phyloP scores from a whole-genome alignment of 1,140 invertebrate genomes.

The Drosophila baimaii region DNA sequence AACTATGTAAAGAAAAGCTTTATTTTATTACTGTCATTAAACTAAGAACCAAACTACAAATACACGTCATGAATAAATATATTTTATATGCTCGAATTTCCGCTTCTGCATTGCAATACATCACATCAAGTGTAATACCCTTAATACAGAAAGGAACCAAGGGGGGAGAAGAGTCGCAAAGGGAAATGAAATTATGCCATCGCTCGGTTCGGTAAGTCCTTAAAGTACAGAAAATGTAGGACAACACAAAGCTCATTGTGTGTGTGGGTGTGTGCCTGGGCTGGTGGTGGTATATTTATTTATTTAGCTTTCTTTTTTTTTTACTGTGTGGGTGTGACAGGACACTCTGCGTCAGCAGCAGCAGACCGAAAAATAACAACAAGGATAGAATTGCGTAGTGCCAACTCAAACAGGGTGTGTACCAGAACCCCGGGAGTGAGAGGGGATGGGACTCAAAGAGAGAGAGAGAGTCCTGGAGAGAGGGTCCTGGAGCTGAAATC shows the following conservation, averaged over 20 bases:
- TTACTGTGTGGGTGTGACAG: slow-evolving; percentile 58
- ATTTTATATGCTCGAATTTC: background rate
- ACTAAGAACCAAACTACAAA: no score
- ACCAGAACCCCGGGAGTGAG: background rate
- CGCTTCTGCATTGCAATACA: background rate
- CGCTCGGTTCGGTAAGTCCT: slow-evolving; percentile 47
- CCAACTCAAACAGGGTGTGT: slow-evolving; percentile 46
- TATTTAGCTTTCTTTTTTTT: slow-evolving; percentile 6
- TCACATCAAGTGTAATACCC: slow-evolving; percentile 1
- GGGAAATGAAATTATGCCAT: slow-evolving; percentile 63
- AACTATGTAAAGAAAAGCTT: no score
- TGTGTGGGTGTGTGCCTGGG: slow-evolving; percentile 40
- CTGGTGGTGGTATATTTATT: slow-evolving; percentile 4
- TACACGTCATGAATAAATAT: background rate
- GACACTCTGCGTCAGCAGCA: slow-evolving; percentile 74
- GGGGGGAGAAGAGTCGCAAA: slow-evolving; percentile 1
- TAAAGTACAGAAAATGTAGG: slow-evolving; percentile 69
- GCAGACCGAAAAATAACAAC: slow-evolving; percentile 44
- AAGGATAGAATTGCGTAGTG: slow-evolving; percentile 54
- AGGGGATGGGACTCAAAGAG: background rate
- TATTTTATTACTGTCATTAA: background rate
- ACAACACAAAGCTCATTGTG: slow-evolving; percentile 54
- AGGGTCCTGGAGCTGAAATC: slow-evolving; percentile 45
- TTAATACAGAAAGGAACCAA: slow-evolving; percentile 2
- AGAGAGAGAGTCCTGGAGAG: slow-evolving; percentile 23